Evolutionary conservation across 2,113 vertebrate species (phyloP).

Genomic region (Rattus norvegicus): GRCr8 NC_086028.1:23564501-23565000

Average conservation of each 20-base stretch:
- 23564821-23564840: neutral
- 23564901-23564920: neutral
- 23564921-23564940: too few relatives aligned
- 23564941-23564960: too few relatives aligned
- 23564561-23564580: neutral
- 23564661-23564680: neutral
- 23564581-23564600: neutral
- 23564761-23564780: too few relatives aligned
- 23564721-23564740: too few relatives aligned
- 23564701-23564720: neutral
- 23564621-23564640: neutral
- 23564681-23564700: neutral
- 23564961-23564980: too few relatives aligned
- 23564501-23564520: too few relatives aligned
- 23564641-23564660: neutral
- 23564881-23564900: neutral
- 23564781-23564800: neutral
- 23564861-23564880: neutral
- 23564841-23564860: neutral
- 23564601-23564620: fast-evolving
- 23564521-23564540: neutral
- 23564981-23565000: too few relatives aligned
- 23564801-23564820: too few relatives aligned
- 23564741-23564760: too few relatives aligned
- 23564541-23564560: neutral